Evolutionary conservation across 2,797 vertebrate genomes (phyloP), one percentile per base, ranked within the genome.

Genomic region (Loriculus beryllinus): DNA sequence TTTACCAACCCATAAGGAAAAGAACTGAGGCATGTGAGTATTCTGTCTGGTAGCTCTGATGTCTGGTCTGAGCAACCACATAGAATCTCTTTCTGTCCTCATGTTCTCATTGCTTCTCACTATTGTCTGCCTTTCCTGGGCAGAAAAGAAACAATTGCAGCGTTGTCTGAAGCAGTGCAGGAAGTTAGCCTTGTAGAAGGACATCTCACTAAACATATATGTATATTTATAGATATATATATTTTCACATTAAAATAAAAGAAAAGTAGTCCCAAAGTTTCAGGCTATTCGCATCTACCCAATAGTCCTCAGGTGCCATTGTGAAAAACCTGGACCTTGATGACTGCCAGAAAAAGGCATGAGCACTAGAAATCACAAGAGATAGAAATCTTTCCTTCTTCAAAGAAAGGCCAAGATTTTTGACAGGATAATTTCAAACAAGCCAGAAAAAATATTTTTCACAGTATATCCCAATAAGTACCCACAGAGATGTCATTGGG

Each of bases 191-290:
- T 76, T 67, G 29, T 19, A 75, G 47, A 54, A 60, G 37, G 68
- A 56, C 37, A 16, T 56, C 21, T 35, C 29, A 9, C 15, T 51
- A 45, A 42, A 40, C 7, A 16, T 29, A 3, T 16, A 4, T 19
- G 2, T 9, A 12, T 31, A 35, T 39, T n/a, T 49, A 45, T 28
- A 67, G 8, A 33, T 43, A 35, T 0, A 0, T 8, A 19, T 9
- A 8, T 68, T 63, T 20, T 72, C 11, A 43, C 43, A 82, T 62
- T 33, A 57, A 78, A 62, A 42, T 40, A 12, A 62, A 60, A 80
- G 37, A 39, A 29, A 26, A 51, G 51, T 28, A 63, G 13, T 54
- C 25, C 15, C 13, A 76, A 75, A 47, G 5, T 42, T 80, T 56
- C 57, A 33, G 45, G 20, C 12, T 39, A 22, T 62, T 71, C 23